These are phyloP conservation scores for Tetropium fuscum DNA, from an alignment of 2,888 invertebrate genomes.

Conservation along the genomic window DNA sequence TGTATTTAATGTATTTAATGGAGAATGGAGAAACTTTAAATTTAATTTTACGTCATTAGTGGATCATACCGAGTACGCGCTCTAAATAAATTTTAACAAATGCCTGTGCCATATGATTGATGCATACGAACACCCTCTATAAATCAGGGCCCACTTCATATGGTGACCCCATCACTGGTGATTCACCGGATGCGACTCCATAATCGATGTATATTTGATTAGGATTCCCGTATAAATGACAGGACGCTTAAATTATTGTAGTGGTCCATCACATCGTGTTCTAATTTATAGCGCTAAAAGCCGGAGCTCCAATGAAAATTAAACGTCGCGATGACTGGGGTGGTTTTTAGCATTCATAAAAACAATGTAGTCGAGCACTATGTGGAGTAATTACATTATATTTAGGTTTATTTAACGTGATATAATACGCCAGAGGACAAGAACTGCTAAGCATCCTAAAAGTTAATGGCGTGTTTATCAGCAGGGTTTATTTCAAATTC, in stretches of 20 bases:
- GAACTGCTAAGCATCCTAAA: too few species aligned
- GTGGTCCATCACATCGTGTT: conserved; percentile 29
- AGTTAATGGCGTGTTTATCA: too few species aligned
- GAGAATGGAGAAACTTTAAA: too few species aligned
- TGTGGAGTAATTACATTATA: conserved; percentile 9
- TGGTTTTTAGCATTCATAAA: conserved; percentile 15
- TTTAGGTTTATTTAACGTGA: conserved; percentile 1
- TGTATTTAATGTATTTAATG: too few species aligned
- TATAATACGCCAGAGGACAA: too few species aligned
- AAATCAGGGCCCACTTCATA: conserved; percentile 41
- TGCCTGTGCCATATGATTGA: conserved; percentile 16
- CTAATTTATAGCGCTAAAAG: too few species aligned
- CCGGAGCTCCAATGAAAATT: conserved; percentile 13
- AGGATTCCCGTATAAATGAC: conserved; percentile 44
- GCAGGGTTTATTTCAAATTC: too few species aligned
- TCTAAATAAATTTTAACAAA: conserved; percentile 9
- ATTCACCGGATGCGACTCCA: conserved; percentile 49
- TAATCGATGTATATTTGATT: conserved; percentile 53
- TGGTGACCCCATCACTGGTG: conserved; percentile 41
- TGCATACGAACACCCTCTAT: conserved; percentile 18
- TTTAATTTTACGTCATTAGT: too few species aligned
- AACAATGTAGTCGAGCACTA: conserved; percentile 2
- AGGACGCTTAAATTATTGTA: conserved; percentile 39
- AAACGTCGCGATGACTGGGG: conserved; percentile 16
- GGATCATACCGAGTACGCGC: too few species aligned